Percentiles rank a stretch among this genome's conserved stretches.
These are phyloP conservation scores for Diarsia brunnea DNA, from an alignment of 2,888 invertebrate species.

Conservation along the genomic window DNA sequence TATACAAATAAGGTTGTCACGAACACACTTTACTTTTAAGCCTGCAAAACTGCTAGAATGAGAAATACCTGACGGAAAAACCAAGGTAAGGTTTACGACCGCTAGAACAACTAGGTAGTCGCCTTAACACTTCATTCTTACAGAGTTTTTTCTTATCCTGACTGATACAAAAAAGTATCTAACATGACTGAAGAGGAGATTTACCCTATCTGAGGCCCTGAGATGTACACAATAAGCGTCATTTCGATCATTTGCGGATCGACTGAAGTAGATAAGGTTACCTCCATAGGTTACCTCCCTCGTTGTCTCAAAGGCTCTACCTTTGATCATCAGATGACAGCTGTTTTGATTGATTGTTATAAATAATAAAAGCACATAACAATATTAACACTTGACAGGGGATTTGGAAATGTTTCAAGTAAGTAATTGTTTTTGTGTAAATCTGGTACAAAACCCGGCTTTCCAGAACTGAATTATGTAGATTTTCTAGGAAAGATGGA, in stretches of 20 bases:
- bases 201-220: not conserved
- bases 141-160: not conserved
- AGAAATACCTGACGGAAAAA: no score
- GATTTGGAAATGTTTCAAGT: conserved; percentile 7
- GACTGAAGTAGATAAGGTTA: not conserved
- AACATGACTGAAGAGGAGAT: not conserved
- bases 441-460: not conserved
- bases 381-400: not conserved
- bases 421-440: not conserved
- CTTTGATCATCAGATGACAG: conserved; percentile 16
- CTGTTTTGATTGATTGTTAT: conserved; percentile 7
- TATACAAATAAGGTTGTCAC: no score
- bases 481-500: not conserved
- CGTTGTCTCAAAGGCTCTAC: not conserved
- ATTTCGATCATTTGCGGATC: not conserved
- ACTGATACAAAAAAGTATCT: not conserved
- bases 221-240: not conserved
- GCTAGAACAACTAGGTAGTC: not conserved
- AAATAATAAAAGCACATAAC: conserved; percentile 1
- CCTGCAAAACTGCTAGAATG: no score
- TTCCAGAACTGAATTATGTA: not conserved
- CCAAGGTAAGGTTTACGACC: no score
- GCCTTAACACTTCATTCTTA: not conserved
- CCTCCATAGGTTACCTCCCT: not conserved
- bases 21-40: no score